These are phyloP conservation scores for Melanocharis versteri DNA, from an alignment of 2,113 vertebrate genomes.

Conservation along the genomic window DNA sequence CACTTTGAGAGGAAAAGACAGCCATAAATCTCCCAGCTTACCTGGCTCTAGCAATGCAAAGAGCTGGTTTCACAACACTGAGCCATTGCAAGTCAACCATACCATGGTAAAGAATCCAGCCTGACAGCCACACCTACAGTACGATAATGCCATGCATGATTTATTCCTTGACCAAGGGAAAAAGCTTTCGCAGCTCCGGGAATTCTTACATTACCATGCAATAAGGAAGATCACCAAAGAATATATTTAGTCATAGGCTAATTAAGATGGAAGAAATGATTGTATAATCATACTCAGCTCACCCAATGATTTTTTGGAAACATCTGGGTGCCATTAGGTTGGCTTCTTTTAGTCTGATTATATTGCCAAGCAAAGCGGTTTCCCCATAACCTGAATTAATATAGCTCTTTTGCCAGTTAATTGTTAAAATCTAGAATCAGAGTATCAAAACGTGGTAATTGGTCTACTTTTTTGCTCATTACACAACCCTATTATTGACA, in stretches of 20 bases:
- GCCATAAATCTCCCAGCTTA: background rate
- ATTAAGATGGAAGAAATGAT: background rate
- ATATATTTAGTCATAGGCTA: background rate
- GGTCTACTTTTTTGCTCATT: background rate
- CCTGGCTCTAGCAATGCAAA: background rate
- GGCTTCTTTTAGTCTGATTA: background rate
- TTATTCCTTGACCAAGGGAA: background rate
- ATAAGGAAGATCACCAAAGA: background rate
- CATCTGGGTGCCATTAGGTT: constrained; percentile 3
- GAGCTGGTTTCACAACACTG: background rate
- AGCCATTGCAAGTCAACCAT: background rate
- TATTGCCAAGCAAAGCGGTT: background rate
- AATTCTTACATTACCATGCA: background rate
- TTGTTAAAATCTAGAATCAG: background rate
- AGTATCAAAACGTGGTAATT: background rate
- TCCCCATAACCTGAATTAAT: background rate
- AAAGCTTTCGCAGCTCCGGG: background rate
- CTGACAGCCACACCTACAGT: background rate
- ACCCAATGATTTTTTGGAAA: background rate
- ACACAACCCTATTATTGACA: background rate
- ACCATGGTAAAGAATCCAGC: background rate
- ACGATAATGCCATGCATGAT: background rate
- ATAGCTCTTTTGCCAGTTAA: background rate
- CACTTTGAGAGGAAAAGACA: background rate
- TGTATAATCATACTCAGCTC: background rate